Conservation (phyloP, 2,113 vertebrate genomes). For the Hystrix brachyura region DNA sequence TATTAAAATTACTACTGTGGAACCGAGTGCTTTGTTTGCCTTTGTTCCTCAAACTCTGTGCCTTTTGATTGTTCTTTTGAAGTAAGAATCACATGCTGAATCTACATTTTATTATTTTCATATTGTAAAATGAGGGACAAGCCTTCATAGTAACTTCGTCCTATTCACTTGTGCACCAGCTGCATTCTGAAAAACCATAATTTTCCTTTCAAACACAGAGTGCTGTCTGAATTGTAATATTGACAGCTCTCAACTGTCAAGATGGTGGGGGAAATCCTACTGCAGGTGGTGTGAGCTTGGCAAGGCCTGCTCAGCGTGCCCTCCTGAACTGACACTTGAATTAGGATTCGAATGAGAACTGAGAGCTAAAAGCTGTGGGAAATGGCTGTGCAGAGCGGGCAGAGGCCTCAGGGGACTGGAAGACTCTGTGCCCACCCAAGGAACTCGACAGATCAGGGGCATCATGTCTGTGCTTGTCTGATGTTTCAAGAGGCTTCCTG, state of each 20-base stretch:
- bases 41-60: slow-evolving; percentile 66
- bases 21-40: slow-evolving; percentile 61
- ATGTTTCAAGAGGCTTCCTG: slow-evolving; percentile 20
- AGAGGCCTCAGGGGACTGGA: neutral
- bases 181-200: slow-evolving; percentile 81
- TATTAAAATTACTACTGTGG: slow-evolving; percentile 75
- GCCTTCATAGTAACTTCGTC: slow-evolving; percentile 40
- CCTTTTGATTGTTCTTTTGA: slow-evolving; percentile 69
- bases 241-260: slow-evolving; percentile 73
- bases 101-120: slow-evolving; percentile 75
- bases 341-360: slow-evolving; percentile 43
- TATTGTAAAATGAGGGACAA: slow-evolving; percentile 71
- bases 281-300: slow-evolving; percentile 70
- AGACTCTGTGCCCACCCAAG: neutral
- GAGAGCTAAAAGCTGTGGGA: slow-evolving; percentile 44
- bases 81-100: slow-evolving; percentile 67
- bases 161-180: slow-evolving; percentile 76
- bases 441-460: neutral
- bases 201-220: slow-evolving; percentile 80
- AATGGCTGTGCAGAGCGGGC: neutral
- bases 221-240: slow-evolving; percentile 70
- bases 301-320: neutral
- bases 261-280: slow-evolving; percentile 72
- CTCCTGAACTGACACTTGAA: slow-evolving; percentile 58
- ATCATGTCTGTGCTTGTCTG: neutral